Evolutionary conservation across 2,888 invertebrate species (phyloP), one percentile per base, ranked within the genome.

Genomic region (Apantesis nais): DNA sequence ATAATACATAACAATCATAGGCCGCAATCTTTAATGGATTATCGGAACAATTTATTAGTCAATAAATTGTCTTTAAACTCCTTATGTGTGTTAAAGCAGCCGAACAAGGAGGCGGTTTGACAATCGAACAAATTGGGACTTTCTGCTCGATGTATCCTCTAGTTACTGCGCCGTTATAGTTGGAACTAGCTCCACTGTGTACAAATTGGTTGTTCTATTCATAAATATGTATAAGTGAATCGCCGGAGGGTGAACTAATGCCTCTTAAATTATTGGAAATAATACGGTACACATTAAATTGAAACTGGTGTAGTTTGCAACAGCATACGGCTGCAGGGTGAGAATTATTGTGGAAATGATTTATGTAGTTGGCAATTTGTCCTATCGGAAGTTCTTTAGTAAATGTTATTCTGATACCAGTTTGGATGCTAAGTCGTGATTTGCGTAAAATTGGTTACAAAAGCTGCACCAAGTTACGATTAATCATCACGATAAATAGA

Each of bases 201-300:
- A 85, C 84, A 83, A 83, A 86, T 81, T 78, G 89, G 83, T 90
- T 88, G 88, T 88, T 86, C 88, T 86, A 89, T 90, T 88, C 90
- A 92, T 91, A 92, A 91, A 91, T 89, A 91, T 92, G 90, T 90
- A 89, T 89, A 88, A 86, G 86, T 83, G 87, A 86, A 87, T 88
- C 83, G 90, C 91, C 85, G 82, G 81, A 83, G 89, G 91, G 85
- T 86, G 81, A 83, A 85, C 86, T 92, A 90, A 91, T 90, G 90
- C 86, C 85, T 83, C 87, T 87, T 89, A 91, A 91, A 93, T 89
- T 90, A 91, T 91, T 82, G 79, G 86, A 85, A 87, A 82, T 84
- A 86, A 88, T 90, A 90, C 89, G 71, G 76, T 87, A 85, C 80
- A 85, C 86, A 89, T 90, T 90, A 91, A 87, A 92, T 91, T 90